Base-by-base conservation (phyloP, 2,113 vertebrate genomes). In the Solenodon paradoxus region DNA sequence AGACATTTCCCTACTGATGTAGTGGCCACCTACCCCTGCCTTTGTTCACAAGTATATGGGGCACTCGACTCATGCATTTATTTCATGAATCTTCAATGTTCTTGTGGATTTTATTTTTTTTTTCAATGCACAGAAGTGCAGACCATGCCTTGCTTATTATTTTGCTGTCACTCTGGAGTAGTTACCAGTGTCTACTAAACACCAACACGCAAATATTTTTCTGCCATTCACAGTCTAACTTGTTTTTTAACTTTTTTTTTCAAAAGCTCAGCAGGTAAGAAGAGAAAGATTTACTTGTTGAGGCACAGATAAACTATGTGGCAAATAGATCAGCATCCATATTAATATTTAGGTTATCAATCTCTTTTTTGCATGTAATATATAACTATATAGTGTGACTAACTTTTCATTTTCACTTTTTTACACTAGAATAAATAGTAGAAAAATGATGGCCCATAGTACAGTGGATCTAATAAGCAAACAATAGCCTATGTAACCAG, bases 191-290 rank as follows among this genome's bases (percentile, higher is more conserved):
- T 74, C 72, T 53, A 17, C 19, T 80, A 53, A 91, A 53, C 4
- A 66, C 66, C 38, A 87, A 45, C 8, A 17, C 11, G 81, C 26
- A 79, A 75, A 80, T 55, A 79, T 28, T 59, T 74, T 74, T 72
- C 30, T 68, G 38, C 2, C 4, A 55, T 66, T 92, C 9, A 15
- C 30, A 83, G 17, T 75, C 12, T 83, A 42, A 38, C 71, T 61
- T n/a, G 59, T 51, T 94, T 85, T 57, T 83, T 61, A 93, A 38
- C 63, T 95, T 74, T 91, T 93, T 85, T 95, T 95, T 91, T 32
- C 64, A 84, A 59, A 96, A 78, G 26, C 59, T 80, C 35, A 57
- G 69, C 84, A 95, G 38, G 20, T 45, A 92, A 90, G 8, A 92
- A 90, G 8, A 94, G 24, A 66, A 83, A 95, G 22, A 72, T 7